Conservation (phyloP, 2,113 vertebrate genomes). For the Nesogale talazaci region DNA sequence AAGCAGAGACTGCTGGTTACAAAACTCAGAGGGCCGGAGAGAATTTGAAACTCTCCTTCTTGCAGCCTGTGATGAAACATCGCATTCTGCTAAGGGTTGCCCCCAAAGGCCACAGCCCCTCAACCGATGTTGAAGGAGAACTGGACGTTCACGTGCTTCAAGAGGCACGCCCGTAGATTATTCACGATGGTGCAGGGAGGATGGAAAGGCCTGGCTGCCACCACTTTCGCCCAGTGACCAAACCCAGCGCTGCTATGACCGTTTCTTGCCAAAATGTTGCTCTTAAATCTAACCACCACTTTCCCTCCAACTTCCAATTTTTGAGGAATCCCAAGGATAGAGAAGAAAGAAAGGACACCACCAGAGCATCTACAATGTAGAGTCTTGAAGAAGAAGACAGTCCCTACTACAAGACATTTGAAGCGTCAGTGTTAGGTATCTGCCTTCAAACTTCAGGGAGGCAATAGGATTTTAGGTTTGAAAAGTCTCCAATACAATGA, state of each 20-base stretch:
- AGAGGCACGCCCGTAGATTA: background rate
- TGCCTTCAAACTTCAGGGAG: background rate
- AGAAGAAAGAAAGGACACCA: background rate
- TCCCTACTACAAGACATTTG: background rate
- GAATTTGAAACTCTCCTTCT: constrained; percentile 26
- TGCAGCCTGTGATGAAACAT: constrained; percentile 28
- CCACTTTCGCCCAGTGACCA: background rate
- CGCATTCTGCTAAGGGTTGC: constrained; percentile 35
- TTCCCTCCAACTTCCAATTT: constrained; percentile 5
- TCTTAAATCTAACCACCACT: background rate
- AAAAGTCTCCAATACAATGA: background rate
- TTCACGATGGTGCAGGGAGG: background rate
- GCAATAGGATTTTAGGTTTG: background rate
- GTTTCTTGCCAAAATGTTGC: constrained; percentile 38
- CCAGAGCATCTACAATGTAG: background rate
- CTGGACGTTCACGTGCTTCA: background rate
- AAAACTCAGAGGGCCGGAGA: background rate
- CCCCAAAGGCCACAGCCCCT: background rate
- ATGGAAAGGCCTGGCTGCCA: background rate
- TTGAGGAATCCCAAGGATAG: background rate
- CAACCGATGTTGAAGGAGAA: background rate
- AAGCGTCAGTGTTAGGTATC: background rate
- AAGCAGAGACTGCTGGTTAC: background rate
- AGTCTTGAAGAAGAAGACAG: background rate
- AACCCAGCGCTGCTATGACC: background rate